A percentile compares a stretch with the other conserved stretches of the same genome.
Evolutionary conservation across 1,140 invertebrate genomes (phyloP).

Genomic region (Vanessa atalanta): DNA sequence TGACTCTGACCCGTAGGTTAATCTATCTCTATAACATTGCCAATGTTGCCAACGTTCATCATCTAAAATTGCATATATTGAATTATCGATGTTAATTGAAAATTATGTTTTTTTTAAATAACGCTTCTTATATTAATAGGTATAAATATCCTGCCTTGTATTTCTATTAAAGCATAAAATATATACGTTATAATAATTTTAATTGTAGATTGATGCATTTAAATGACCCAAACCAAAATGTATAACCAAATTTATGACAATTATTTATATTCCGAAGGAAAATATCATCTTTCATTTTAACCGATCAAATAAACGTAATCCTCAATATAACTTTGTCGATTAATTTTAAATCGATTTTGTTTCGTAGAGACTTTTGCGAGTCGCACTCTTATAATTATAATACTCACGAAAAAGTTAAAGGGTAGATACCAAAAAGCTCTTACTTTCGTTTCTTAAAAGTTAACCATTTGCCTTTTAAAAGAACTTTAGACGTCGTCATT

Average conservation of each 20-base stretch:
- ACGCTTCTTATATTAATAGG: too few species aligned
- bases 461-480: constrained; percentile 53
- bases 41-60: background rate
- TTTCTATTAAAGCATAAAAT: too few species aligned
- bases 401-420: constrained; percentile 60
- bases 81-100: too few species aligned
- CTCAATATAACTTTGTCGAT: constrained; percentile 78
- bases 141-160: too few species aligned
- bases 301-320: constrained; percentile 72
- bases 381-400: constrained; percentile 50
- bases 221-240: too few species aligned
- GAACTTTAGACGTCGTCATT: background rate
- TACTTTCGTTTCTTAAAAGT: constrained; percentile 47
- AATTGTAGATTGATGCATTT: too few species aligned
- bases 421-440: constrained; percentile 59
- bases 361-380: constrained; percentile 50
- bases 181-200: too few species aligned
- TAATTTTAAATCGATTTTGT: constrained; percentile 73
- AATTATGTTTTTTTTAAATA: too few species aligned
- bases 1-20: constrained; percentile 35
- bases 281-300: constrained; percentile 35
- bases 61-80: background rate
- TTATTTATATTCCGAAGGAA: background rate
- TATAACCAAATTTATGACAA: too few species aligned
- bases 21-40: background rate